Percentiles rank a stretch among this genome's conserved stretches.
phyloP scores from a whole-genome alignment of 2,113 vertebrate genomes.

The Austrofundulus limnaeus region DNA sequence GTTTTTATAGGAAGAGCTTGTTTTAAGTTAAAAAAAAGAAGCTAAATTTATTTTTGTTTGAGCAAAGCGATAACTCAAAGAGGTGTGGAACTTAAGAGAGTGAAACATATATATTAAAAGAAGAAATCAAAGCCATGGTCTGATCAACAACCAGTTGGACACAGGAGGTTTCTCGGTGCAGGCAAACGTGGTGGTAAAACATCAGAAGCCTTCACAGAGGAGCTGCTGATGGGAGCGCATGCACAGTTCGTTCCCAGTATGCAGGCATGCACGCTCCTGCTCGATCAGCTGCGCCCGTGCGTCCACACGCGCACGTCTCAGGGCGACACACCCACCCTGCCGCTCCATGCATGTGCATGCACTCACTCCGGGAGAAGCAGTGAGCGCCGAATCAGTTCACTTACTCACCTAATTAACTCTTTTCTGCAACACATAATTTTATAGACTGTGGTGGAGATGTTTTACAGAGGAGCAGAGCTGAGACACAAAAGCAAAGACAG shows the following conservation, averaged over 20 bases:
- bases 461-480: conserved; percentile 72
- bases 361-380: conserved; percentile 45
- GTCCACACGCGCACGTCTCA: conserved; percentile 18
- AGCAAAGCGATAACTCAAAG: conserved; percentile 6
- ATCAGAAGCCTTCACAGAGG: conserved; percentile 20
- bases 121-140: conserved; percentile 47
- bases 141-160: conserved; percentile 63
- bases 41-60: too few species aligned
- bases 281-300: conserved; percentile 17
- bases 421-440: conserved; percentile 79
- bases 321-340: conserved; percentile 28
- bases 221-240: conserved; percentile 57
- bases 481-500: conserved; percentile 74
- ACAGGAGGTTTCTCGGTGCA: conserved; percentile 41
- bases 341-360: conserved; percentile 65
- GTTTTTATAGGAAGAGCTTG: too few species aligned
- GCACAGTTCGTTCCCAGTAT: conserved; percentile 47
- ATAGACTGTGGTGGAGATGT: conserved; percentile 73
- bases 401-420: conserved; percentile 82
- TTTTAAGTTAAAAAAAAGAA: too few species aligned
- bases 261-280: conserved; percentile 20
- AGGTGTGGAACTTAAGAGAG: too few species aligned
- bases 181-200: conserved; percentile 39
- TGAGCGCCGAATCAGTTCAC: conserved; percentile 60
- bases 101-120: conserved; percentile 10